A percentile compares a stretch with the other conserved stretches of the same genome.
Conservation (phyloP, 92 coral and sea anemone genomes). For the Epizoanthus illoricatus region DNA sequence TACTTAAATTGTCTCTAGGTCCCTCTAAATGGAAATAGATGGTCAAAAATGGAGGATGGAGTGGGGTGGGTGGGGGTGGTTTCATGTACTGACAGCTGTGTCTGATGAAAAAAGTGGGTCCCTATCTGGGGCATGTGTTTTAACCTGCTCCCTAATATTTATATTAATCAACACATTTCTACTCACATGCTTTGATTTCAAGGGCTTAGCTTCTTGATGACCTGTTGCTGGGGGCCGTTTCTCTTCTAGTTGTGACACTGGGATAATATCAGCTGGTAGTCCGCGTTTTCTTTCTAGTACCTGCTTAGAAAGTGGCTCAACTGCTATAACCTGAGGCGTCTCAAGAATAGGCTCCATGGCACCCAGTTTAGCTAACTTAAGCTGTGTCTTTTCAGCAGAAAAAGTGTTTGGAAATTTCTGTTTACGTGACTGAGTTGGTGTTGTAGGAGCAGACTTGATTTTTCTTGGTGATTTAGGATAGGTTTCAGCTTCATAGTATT, state of each 20-base stretch:
- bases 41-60: no score
- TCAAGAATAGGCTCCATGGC: constrained; percentile 90
- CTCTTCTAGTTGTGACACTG: constrained; percentile 17
- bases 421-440: constrained; percentile 53
- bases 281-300: constrained; percentile 23
- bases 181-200: constrained; percentile 79
- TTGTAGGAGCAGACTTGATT: constrained; percentile 67
- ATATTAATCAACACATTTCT: not conserved
- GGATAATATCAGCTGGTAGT: not conserved
- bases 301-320: constrained; percentile 21
- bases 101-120: no score
- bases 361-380: constrained; percentile 76
- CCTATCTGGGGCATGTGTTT: no score
- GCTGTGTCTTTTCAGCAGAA: constrained; percentile 78
- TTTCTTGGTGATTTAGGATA: constrained; percentile 48
- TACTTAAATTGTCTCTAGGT: no score
- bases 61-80: no score
- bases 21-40: no score
- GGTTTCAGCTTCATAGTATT: constrained; percentile 57
- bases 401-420: constrained; percentile 61
- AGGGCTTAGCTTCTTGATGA: constrained; percentile 36
- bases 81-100: no score
- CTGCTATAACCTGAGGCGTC: constrained; percentile 68
- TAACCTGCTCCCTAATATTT: no score
- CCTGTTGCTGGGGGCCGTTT: constrained; percentile 26